A percentile compares a stretch with the other conserved stretches of the same genome.
These are phyloP conservation scores for Petrocephalus microphthalmus DNA, from an alignment of 2,113 vertebrate species.

Conservation along the genomic window DNA sequence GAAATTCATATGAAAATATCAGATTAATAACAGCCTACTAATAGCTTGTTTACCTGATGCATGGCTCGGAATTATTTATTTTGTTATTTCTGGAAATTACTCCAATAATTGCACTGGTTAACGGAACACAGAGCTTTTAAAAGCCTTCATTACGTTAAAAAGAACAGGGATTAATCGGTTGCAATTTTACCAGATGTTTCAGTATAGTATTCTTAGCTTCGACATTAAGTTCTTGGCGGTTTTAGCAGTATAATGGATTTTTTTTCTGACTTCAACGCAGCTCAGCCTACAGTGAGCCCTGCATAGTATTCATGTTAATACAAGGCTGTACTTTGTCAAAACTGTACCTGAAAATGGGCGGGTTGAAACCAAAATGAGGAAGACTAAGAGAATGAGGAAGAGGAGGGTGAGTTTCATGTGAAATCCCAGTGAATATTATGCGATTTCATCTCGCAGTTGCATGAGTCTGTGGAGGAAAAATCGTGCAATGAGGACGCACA, in stretches of 20 bases:
- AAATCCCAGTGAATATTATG: background rate
- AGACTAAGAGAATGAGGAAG: background rate
- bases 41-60: background rate
- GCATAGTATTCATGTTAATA: background rate
- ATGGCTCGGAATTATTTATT: background rate
- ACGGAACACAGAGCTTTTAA: background rate
- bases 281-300: background rate
- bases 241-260: background rate
- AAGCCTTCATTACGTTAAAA: background rate
- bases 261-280: background rate
- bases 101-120: background rate
- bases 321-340: background rate
- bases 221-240: background rate
- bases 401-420: background rate
- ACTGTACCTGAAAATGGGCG: background rate
- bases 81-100: background rate
- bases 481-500: background rate
- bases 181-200: background rate
- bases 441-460: background rate
- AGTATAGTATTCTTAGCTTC: background rate
- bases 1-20: background rate
- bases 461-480: background rate
- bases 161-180: background rate
- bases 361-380: background rate
- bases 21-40: background rate